Conservation (phyloP, 1,140 invertebrate species). For the Pemphigus obesinymphae region DNA sequence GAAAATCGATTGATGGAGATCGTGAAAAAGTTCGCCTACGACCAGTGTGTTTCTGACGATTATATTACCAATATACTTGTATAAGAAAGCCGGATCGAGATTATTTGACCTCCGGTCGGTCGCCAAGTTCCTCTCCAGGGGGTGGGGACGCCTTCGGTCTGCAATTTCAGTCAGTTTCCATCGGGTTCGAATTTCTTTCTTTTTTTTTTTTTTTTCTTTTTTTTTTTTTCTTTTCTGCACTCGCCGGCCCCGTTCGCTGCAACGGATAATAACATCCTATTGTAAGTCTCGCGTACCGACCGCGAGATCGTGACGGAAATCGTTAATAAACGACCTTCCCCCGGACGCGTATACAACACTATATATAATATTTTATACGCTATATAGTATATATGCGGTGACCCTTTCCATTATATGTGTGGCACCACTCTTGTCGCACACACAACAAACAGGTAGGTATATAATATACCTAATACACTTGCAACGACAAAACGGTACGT, state of each 20-base stretch:
- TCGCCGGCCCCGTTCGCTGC: background rate
- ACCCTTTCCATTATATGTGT: background rate
- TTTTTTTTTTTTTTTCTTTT: too few relatives aligned
- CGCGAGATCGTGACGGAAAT: slow-evolving; percentile 1
- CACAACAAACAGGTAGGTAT: background rate
- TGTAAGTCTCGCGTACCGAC: background rate
- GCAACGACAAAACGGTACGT: slow-evolving; percentile 29
- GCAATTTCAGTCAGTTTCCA: too few relatives aligned
- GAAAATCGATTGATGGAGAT: too few relatives aligned
- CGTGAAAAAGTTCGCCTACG: too few relatives aligned
- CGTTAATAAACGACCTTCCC: background rate
- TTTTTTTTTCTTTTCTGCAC: background rate
- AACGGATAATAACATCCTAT: background rate
- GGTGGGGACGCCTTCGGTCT: too few relatives aligned
- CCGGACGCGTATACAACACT: background rate
- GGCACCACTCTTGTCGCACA: background rate
- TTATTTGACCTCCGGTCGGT: too few relatives aligned
- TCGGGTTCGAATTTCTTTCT: too few relatives aligned
- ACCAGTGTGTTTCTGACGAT: too few relatives aligned
- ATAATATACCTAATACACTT: background rate
- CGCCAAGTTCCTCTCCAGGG: too few relatives aligned
- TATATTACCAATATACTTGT: too few relatives aligned
- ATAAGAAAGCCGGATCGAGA: too few relatives aligned
- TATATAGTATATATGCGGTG: background rate
- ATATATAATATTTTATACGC: background rate